Evolutionary conservation across 1,140 invertebrate species (phyloP).

Genomic region (Nautilus pompilius): DNA sequence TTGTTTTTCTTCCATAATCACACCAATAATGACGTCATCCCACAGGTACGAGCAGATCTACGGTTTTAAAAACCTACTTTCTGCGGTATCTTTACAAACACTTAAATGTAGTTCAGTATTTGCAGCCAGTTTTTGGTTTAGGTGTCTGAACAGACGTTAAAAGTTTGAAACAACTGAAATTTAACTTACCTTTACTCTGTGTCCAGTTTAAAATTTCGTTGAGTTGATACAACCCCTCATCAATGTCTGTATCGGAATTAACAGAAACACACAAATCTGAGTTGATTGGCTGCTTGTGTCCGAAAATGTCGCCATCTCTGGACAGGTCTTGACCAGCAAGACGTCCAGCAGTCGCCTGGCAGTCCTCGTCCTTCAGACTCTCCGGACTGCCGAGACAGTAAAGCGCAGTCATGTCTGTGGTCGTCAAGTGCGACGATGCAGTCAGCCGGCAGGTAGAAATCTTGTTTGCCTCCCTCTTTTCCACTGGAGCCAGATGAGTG

Average conservation of each 20-base stretch:
- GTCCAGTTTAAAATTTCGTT: not conserved
- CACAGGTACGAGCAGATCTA: no score
- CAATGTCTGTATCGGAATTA: not conserved
- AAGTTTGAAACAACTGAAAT: no score
- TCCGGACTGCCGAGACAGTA: not conserved
- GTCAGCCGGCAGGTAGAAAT: not conserved
- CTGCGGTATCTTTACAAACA: no score
- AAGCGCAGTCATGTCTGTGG: not conserved
- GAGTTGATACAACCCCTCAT: not conserved
- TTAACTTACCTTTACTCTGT: slow-evolving; percentile 1
- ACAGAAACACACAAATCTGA: not conserved
- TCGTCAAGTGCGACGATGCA: not conserved
- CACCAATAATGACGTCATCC: no score
- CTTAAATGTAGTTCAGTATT: no score
- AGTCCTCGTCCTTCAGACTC: slow-evolving; percentile 1
- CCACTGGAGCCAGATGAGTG: not conserved
- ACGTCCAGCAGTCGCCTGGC: not conserved
- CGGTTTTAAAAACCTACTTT: no score
- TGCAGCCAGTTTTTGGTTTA: no score
- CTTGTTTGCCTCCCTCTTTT: not conserved
- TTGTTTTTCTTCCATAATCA: no score
- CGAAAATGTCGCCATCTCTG: not conserved
- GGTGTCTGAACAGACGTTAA: no score
- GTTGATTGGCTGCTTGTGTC: not conserved
- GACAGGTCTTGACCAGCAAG: not conserved